A percentile compares a stretch with the other conserved stretches of the same genome.
Evolutionary conservation across 2,113 vertebrate species (phyloP).

Genomic region (Pedionomus torquatus): DNA sequence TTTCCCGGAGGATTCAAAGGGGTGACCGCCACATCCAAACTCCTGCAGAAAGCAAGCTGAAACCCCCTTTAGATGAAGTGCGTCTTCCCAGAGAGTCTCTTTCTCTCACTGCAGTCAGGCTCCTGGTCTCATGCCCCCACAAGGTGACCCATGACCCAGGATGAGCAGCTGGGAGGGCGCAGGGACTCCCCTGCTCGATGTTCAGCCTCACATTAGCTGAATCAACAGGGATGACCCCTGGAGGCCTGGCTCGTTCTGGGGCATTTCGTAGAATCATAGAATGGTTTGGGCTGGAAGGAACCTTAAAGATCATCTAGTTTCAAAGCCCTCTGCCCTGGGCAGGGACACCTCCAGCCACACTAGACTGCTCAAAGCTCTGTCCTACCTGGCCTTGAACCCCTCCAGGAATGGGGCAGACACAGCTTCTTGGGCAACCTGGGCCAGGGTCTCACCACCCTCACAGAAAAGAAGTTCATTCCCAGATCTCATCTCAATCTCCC

Average conservation of each 20-base stretch:
- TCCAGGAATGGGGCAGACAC: not conserved
- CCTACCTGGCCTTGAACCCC: not conserved
- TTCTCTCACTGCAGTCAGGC: not conserved
- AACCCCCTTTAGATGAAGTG: not conserved
- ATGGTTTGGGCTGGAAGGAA: not conserved
- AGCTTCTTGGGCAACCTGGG: not conserved
- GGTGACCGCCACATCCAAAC: not conserved
- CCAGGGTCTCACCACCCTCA: not conserved
- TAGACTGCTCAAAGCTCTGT: not conserved
- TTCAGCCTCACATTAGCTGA: fast-evolving
- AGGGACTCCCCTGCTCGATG: fast-evolving
- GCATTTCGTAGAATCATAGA: not conserved
- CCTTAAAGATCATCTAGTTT: not conserved
- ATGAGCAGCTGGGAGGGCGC: fast-evolving
- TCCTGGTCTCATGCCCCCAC: not conserved
- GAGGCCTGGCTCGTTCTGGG: not conserved
- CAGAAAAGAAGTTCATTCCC: not conserved
- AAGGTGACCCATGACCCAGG: not conserved
- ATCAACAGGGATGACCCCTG: not conserved
- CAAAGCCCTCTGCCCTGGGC: not conserved
- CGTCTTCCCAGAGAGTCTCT: not conserved
- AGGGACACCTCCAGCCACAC: not conserved
- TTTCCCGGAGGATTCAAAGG: not conserved
- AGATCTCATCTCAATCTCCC: no score
- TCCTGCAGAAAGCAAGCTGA: not conserved